Evolutionary conservation across 2,888 invertebrate genomes (phyloP), one percentile per base, ranked within the genome.

Genomic region (Creontiades dilutus): DNA sequence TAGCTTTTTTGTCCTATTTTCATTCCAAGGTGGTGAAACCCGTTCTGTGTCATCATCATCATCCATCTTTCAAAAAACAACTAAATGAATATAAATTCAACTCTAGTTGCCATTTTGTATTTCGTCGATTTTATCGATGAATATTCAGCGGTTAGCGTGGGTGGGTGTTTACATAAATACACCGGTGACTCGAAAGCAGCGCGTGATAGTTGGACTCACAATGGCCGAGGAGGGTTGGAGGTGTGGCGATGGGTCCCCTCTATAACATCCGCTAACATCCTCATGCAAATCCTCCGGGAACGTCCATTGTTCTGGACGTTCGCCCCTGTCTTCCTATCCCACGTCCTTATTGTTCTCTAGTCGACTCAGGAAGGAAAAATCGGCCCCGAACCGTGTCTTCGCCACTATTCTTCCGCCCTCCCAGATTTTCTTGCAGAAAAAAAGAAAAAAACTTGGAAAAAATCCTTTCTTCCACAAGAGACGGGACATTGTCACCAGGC

Each of bases 281-380:
- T n/a, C 82, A 82, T 82, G 82, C 82, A 82, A 82, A 82, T 52
- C 55, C 48, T 52, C 28, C 52, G 11, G 27, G 27, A n/a, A 14
- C 55, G n/a, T 19, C 61, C 37, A 85, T 85, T 85, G 57, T 85
- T 57, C 57, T 57, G 85, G 85, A 37, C 85, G 85, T 57, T 85
- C 85, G 61, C 27, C 85, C 85, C 28, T 85, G 85, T 85, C 61
- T 27, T 37, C 61, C 28, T 85, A 61, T 85, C 61, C 85, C 85
- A 85, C 85, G 85, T 27, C 28, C 85, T 57, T 46, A 85, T 85
- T 85, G 85, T 85, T 85, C 57, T 23, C 61, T 5, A 68, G 68
- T 68, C 68, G 27, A 52, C 52, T 11, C 52, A 14, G 52, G 13
- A 68, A 68, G 68, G n/a, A 68, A 68, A 68, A 68, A 68, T 68